Conservation (phyloP, 2,888 invertebrate genomes). For the Polymixis flavicincta region DNA sequence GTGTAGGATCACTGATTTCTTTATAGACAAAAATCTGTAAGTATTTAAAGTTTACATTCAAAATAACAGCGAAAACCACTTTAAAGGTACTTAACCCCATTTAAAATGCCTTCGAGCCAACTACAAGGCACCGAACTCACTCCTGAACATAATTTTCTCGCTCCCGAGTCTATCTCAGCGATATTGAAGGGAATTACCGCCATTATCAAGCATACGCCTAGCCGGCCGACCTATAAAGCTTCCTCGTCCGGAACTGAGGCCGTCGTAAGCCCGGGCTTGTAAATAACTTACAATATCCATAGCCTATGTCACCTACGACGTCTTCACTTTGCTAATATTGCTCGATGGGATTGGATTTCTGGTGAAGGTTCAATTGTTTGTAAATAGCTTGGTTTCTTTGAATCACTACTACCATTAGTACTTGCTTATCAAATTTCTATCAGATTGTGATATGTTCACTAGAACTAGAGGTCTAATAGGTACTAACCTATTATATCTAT, state of each 20-base stretch:
- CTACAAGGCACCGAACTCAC: constrained; percentile 14
- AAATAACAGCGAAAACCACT: background rate
- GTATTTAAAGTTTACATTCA: background rate
- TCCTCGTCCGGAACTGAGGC: constrained; percentile 14
- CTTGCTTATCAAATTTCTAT: background rate
- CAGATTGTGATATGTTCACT: background rate
- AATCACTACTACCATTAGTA: no score
- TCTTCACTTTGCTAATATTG: constrained; percentile 31
- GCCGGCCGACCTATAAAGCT: constrained; percentile 38
- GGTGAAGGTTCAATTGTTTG: background rate
- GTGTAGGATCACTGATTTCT: constrained; percentile 1
- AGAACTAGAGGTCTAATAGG: no score
- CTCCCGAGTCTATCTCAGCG: constrained; percentile 31
- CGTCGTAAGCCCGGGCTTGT: constrained; percentile 42
- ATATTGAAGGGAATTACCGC: constrained; percentile 46
- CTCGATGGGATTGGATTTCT: background rate
- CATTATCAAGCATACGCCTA: constrained; percentile 53
- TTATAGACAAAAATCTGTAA: constrained; percentile 13
- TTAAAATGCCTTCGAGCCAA: constrained; percentile 14
- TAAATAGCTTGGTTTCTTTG: background rate
- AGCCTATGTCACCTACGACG: constrained; percentile 36
- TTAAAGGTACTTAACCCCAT: constrained; percentile 1
- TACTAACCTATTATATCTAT: background rate
- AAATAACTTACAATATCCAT: constrained; percentile 53
- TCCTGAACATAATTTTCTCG: constrained; percentile 39